Evolutionary conservation across 1,140 invertebrate genomes (phyloP).

Genomic region (Ylistrum balloti): DNA sequence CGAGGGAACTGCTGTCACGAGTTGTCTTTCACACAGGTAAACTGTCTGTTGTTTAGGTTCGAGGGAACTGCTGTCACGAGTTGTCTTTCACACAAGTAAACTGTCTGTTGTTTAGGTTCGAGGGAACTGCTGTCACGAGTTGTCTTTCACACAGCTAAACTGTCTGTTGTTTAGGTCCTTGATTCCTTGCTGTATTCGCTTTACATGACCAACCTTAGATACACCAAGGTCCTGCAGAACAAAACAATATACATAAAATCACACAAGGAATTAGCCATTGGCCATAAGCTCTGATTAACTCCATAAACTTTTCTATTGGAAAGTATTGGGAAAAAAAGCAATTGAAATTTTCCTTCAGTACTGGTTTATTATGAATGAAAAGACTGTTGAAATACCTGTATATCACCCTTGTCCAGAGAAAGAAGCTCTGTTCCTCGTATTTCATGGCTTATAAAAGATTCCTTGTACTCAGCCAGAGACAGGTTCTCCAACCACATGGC

Average conservation of each 20-base stretch:
- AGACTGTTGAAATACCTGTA: slow-evolving; percentile 83
- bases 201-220: slow-evolving; percentile 96
- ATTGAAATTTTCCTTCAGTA: too few species aligned
- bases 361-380: too few species aligned
- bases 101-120: too few species aligned
- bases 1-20: too few species aligned
- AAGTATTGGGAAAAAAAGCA: too few species aligned
- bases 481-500: slow-evolving; percentile 92
- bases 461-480: slow-evolving; percentile 92
- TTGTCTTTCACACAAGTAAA: too few species aligned
- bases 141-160: not conserved
- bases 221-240: slow-evolving; percentile 91
- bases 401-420: slow-evolving; percentile 88
- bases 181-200: slow-evolving; percentile 95
- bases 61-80: too few species aligned
- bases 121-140: not conserved
- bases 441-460: slow-evolving; percentile 93
- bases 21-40: too few species aligned
- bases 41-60: too few species aligned
- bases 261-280: too few species aligned
- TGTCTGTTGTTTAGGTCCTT: slow-evolving; percentile 85
- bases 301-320: too few species aligned
- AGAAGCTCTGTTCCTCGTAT: slow-evolving; percentile 95
- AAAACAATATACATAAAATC: slow-evolving; percentile 23
- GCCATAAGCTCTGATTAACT: too few species aligned